A percentile compares a stretch with the other conserved stretches of the same genome.
Evolutionary conservation across 2,113 vertebrate genomes (phyloP).

Genomic region (Sinocyclocheilus grahami): DNA sequence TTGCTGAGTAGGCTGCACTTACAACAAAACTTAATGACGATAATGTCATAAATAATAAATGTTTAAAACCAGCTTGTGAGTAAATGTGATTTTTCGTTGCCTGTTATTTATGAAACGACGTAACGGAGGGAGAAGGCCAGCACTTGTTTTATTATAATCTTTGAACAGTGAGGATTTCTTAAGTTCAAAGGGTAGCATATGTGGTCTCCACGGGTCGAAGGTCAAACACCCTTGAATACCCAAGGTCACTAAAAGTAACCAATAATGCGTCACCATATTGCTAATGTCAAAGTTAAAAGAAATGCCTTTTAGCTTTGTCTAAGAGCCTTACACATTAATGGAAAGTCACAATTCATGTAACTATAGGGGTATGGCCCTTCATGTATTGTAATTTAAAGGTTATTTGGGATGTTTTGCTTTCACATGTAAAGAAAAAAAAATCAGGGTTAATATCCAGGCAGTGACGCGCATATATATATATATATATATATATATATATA

Average conservation of each 20-base stretch:
- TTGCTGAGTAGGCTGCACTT: neutral
- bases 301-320: slow-evolving; percentile 23
- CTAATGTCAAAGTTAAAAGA: slow-evolving; percentile 80
- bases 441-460: neutral
- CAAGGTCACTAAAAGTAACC: slow-evolving; percentile 74
- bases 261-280: slow-evolving; percentile 88
- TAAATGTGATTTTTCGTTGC: slow-evolving; percentile 1
- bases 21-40: neutral
- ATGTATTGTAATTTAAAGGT: neutral
- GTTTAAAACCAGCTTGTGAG: neutral
- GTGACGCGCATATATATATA: too few species aligned
- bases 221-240: slow-evolving; percentile 82
- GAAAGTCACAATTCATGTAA: neutral
- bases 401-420: neutral
- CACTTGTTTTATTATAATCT: slow-evolving; percentile 60
- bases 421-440: neutral
- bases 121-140: neutral
- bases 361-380: neutral
- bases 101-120: slow-evolving; percentile 10
- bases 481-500: too few species aligned
- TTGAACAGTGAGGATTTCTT: slow-evolving; percentile 78
- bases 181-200: slow-evolving; percentile 78
- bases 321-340: neutral
- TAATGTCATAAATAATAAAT: neutral
- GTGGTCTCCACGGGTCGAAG: slow-evolving; percentile 87